Percentiles rank a stretch among this genome's conserved stretches.
Conservation (phyloP, 92 coral and sea anemone genomes). For the Actinostola sp. region DNA sequence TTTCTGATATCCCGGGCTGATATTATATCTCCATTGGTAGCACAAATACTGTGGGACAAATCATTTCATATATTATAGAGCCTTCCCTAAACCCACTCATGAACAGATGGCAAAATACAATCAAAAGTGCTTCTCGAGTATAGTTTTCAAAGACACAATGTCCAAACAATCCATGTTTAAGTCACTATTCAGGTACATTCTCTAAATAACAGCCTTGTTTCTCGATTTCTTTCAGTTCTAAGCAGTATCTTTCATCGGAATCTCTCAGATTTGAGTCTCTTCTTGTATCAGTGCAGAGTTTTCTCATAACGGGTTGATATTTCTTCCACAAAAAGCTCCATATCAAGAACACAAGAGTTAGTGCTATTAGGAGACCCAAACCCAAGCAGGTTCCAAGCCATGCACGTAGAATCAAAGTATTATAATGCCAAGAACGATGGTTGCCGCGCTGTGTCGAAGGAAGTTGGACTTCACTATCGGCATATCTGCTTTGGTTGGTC, state of each 20-base stretch:
- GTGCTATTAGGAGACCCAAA: constrained; percentile 11
- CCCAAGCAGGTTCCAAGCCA: constrained; percentile 41
- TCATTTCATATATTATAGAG: no score
- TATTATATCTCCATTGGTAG: no score
- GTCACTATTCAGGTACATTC: no score
- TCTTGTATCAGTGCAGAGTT: background rate
- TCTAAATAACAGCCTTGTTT: no score
- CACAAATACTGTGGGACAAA: no score
- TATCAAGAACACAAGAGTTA: constrained; percentile 10
- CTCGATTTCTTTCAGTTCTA: constrained; percentile 12
- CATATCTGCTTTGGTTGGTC: background rate
- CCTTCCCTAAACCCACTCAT: no score
- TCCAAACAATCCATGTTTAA: no score
- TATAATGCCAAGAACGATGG: constrained; percentile 31
- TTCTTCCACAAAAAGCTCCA: constrained; percentile 27
- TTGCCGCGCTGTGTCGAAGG: background rate
- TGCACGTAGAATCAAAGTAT: constrained; percentile 27
- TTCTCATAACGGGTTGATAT: background rate
- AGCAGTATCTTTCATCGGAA: constrained; percentile 4
- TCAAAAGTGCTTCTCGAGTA: no score
- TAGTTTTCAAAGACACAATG: no score
- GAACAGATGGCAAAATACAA: no score
- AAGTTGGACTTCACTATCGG: background rate
- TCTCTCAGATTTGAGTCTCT: background rate
- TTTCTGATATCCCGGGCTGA: no score